Evolutionary conservation across 53 echinoderm and acorn worm genomes (phyloP).

Genomic region (Echinometra lucunter): DNA sequence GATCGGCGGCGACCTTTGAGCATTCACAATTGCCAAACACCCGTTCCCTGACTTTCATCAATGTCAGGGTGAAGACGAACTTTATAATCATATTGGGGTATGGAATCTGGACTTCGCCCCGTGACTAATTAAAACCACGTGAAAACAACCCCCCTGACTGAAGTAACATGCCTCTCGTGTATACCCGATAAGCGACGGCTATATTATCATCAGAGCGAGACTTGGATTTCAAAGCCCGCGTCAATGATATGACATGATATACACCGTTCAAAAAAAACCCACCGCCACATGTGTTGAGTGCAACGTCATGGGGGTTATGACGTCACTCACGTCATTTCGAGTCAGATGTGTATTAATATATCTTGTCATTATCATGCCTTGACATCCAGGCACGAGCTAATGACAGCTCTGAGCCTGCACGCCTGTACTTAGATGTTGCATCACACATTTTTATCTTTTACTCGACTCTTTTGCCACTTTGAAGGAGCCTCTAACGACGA

Average conservation of each 20-base stretch:
- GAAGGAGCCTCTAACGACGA: too few relatives aligned
- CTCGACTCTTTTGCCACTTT: too few relatives aligned
- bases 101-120: conserved; percentile 40
- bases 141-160: neutral
- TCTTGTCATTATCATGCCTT: neutral
- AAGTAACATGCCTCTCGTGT: neutral
- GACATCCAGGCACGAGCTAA: conserved; percentile 42
- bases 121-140: conserved; percentile 52
- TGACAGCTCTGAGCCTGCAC: neutral
- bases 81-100: conserved; percentile 56
- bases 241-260: conserved; percentile 47
- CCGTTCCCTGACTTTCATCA: neutral
- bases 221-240: conserved; percentile 54
- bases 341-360: neutral
- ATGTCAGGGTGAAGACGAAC: neutral
- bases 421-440: neutral
- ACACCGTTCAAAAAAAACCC: conserved; percentile 38
- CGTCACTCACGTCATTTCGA: conserved; percentile 42
- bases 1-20: neutral
- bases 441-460: too few relatives aligned
- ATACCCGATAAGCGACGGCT: conserved; percentile 23
- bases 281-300: conserved; percentile 17
- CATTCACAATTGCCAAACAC: neutral
- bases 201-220: conserved; percentile 29
- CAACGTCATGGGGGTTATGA: conserved; percentile 15